A percentile compares a stretch with the other conserved stretches of the same genome.
phyloP scores from a whole-genome alignment of 2,888 invertebrate species.

The Platycnemis pennipes region DNA sequence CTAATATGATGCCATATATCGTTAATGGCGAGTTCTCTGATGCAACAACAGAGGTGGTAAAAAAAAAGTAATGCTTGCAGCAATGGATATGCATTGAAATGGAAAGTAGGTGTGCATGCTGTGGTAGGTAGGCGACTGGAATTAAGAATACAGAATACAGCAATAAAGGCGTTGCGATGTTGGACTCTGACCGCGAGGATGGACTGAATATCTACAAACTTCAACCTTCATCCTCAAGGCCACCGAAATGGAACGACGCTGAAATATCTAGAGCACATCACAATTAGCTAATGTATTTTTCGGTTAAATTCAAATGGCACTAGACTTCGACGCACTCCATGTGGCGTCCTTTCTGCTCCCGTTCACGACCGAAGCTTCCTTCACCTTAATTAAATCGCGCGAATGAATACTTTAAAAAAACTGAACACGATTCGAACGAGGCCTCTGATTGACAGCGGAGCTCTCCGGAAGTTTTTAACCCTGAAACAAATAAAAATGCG shows the following conservation, averaged over 20 bases:
- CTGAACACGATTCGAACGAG: not conserved
- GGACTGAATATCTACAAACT: not conserved
- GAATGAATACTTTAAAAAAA: not conserved
- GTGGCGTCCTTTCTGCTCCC: not conserved
- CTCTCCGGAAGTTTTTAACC: slow-evolving; percentile 17
- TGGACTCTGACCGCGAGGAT: not conserved
- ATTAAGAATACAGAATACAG: not conserved
- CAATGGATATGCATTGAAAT: too few species aligned
- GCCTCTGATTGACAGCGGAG: not conserved
- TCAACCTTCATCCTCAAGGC: not conserved
- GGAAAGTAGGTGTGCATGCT: too few species aligned
- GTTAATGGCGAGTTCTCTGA: not conserved
- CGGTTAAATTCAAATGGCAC: too few species aligned
- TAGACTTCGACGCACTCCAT: not conserved
- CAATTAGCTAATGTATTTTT: too few species aligned
- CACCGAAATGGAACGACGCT: too few species aligned
- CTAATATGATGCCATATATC: not conserved
- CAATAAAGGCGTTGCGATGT: not conserved
- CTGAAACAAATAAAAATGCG: not conserved
- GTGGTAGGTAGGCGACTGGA: too few species aligned
- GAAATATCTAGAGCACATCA: too few species aligned
- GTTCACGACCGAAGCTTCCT: not conserved
- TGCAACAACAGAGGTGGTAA: not conserved
- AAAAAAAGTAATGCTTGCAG: too few species aligned
- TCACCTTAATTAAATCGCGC: not conserved